Percentiles rank a stretch among this genome's conserved stretches.
Evolutionary conservation across 2,888 invertebrate genomes (phyloP).

Genomic region (Eupeodes latifasciatus): DNA sequence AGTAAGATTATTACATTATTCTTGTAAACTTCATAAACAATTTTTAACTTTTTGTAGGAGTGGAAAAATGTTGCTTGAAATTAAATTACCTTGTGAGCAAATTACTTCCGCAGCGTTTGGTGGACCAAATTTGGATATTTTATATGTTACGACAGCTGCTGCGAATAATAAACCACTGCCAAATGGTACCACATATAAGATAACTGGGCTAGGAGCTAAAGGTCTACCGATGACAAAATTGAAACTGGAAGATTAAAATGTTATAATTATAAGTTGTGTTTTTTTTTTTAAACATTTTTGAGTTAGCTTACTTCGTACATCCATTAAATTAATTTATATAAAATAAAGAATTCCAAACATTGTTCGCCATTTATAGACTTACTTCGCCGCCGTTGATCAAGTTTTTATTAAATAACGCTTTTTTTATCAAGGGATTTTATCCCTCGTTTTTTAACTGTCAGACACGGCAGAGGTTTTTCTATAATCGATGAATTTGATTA

Average conservation of each 20-base stretch:
- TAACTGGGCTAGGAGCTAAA: slow-evolving; percentile 86
- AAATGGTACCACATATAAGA: slow-evolving; percentile 86
- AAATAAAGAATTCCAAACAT: slow-evolving; percentile 2
- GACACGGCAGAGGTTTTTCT: no score
- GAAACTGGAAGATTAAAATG: slow-evolving; percentile 29
- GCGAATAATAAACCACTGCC: slow-evolving; percentile 81
- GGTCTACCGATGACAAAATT: slow-evolving; percentile 84
- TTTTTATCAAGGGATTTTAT: no score
- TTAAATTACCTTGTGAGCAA: slow-evolving; percentile 88
- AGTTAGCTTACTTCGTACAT: not conserved
- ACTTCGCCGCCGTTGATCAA: no score
- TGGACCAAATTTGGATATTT: slow-evolving; percentile 87
- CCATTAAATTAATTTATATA: not conserved
- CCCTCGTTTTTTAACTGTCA: no score
- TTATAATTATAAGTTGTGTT: not conserved
- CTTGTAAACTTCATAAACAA: no score
- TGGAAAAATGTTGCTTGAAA: slow-evolving; percentile 86
- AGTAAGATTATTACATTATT: slow-evolving; percentile 80
- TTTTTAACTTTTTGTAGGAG: slow-evolving; percentile 76
- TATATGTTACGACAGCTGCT: slow-evolving; percentile 89
- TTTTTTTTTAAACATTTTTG: not conserved
- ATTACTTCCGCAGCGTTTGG: slow-evolving; percentile 91
- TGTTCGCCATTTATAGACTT: not conserved
- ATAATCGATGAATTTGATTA: no score
- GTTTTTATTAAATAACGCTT: no score